A percentile compares a stretch with the other conserved stretches of the same genome.
Evolutionary conservation across 2,113 vertebrate genomes (phyloP).

Genomic region (Stercorarius parasiticus): DNA sequence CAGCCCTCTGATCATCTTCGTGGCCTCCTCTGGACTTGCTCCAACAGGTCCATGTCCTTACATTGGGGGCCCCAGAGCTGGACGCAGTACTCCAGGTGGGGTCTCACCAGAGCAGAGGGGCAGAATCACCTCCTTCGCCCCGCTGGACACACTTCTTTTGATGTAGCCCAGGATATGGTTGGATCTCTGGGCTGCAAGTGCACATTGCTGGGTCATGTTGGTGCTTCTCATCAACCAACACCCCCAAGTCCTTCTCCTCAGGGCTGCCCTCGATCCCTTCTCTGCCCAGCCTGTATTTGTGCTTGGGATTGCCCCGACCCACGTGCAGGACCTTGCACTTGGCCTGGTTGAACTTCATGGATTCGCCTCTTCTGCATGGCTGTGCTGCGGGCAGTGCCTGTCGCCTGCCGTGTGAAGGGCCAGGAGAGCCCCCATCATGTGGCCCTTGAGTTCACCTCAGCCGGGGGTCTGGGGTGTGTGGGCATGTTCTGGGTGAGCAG

Average conservation of each 20-base stretch:
- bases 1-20: neutral
- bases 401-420: neutral
- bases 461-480: too few species aligned
- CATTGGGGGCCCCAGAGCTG: neutral
- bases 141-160: too few species aligned
- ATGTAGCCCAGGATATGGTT: neutral
- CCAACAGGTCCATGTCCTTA: neutral
- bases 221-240: neutral
- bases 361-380: accelerated
- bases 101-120: neutral
- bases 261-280: neutral
- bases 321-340: neutral
- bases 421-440: neutral
- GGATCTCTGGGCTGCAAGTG: neutral
- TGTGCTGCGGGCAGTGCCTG: neutral
- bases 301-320: neutral
- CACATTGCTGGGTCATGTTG: neutral
- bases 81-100: neutral
- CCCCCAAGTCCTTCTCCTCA: neutral
- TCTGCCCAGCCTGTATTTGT: neutral
- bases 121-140: neutral
- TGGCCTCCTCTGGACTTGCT: neutral
- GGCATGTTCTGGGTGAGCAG: accelerated
- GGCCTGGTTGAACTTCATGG: neutral
- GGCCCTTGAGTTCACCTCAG: too few species aligned